These are phyloP conservation scores for Riptortus pedestris DNA, from an alignment of 1,140 invertebrate genomes.

Conservation along the genomic window DNA sequence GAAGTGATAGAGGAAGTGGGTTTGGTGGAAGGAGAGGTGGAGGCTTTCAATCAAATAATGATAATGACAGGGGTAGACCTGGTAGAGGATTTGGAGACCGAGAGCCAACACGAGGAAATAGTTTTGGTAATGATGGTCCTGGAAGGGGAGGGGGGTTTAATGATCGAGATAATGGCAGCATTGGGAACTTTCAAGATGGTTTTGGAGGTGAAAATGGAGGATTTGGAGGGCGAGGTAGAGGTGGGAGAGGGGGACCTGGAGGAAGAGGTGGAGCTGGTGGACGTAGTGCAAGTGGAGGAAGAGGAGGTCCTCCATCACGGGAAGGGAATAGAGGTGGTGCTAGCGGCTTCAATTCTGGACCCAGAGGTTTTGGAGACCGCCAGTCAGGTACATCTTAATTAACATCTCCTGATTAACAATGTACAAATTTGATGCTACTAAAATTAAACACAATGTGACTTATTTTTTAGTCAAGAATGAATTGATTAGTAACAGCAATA, in stretches of 20 bases:
- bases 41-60: neutral
- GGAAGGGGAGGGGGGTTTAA: neutral
- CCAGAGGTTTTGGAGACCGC: neutral
- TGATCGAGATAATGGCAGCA: neutral
- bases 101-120: neutral
- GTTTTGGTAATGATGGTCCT: neutral
- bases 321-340: neutral
- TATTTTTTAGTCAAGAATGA: too few relatives aligned
- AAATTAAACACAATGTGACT: too few relatives aligned
- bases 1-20: neutral
- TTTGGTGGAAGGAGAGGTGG: neutral
- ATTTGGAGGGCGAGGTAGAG: constrained; percentile 1
- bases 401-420: too few relatives aligned
- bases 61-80: neutral
- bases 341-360: neutral
- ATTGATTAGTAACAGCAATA: too few relatives aligned
- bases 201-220: neutral
- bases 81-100: neutral
- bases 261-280: neutral
- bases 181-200: neutral
- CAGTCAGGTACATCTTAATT: neutral
- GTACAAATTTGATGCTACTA: too few relatives aligned
- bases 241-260: constrained; percentile 9
- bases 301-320: neutral
- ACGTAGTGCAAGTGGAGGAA: neutral